Evolutionary conservation across 2,888 invertebrate genomes (phyloP).

Genomic region (Pterostichus niger): DNA sequence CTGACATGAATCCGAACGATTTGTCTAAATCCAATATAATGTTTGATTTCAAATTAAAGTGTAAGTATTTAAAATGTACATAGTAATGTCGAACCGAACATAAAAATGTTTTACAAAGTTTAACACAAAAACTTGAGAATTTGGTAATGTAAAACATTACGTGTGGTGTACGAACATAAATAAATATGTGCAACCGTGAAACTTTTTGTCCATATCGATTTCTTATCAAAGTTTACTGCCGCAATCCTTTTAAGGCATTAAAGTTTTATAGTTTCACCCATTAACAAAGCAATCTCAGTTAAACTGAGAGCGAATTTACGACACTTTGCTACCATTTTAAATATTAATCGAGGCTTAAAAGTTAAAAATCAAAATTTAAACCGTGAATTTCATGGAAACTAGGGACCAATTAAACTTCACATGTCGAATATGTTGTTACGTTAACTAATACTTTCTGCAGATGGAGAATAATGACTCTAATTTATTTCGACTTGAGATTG

Average conservation of each 20-base stretch:
- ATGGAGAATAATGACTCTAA: no score
- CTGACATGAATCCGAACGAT: no score
- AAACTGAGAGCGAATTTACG: slow-evolving; percentile 57
- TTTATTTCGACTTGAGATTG: no score
- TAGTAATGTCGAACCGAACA: no score
- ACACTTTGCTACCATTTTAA: slow-evolving; percentile 42
- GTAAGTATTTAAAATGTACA: no score
- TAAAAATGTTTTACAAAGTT: slow-evolving; percentile 1
- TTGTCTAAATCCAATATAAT: no score
- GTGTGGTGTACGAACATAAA: slow-evolving; percentile 5
- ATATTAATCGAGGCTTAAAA: slow-evolving; percentile 43
- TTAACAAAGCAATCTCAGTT: slow-evolving; percentile 58
- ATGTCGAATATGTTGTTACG: no score
- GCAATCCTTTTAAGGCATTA: slow-evolving; percentile 60
- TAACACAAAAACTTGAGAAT: no score
- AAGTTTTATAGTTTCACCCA: slow-evolving; percentile 53
- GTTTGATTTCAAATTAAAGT: no score
- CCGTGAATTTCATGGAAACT: not conserved
- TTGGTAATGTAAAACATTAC: not conserved
- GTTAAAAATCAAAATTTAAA: slow-evolving; percentile 45
- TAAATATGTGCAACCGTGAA: slow-evolving; percentile 24
- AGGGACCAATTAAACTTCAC: not conserved
- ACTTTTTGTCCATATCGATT: slow-evolving; percentile 47
- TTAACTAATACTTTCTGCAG: no score
- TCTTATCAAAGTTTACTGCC: slow-evolving; percentile 47